Base-by-base conservation (phyloP, 2,113 vertebrate species). In the Monarcha castaneiventris region DNA sequence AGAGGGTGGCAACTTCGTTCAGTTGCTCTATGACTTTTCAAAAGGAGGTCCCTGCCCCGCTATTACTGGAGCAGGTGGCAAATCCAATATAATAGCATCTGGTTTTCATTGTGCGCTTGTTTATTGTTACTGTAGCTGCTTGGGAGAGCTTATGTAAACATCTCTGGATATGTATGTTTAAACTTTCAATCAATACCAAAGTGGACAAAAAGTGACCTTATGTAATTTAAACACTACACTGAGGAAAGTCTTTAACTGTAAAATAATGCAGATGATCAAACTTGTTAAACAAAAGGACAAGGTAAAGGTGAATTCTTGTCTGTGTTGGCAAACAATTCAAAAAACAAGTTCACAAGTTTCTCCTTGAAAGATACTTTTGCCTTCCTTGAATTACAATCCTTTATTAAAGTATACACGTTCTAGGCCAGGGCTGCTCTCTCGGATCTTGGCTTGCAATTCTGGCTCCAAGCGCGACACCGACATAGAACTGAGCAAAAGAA, bases 331-430 rank as follows among this genome's bases (percentile, higher is more conserved):
- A 44, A 32, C 52, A 83, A 90, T 46, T 78, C 21, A 87, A 93
- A 94, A 96, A 96, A 79, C 49, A 84, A 61, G 92, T 63, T 62
- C 74, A 54, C 55, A 67, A 63, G 84, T 43, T 82, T 27, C 29
- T 95, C 35, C 49, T 71, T n/a, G 23, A 67, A 43, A 71, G 51
- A 15, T 78, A 16, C 19, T 84, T 84, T 90, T 63, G 35, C 33
- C 71, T 66, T 75, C 63, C 43, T 77, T 46, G 32, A 75, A 59
- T 97, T 94, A 99, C 96, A 99, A 98, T 87, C 99, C 99, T 98
- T 99, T 99, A 98, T 99, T 99, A 96, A 99, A 99, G 97, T 99
- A 99, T 39, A 99, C 99, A 11, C 95, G 97, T 92, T 97, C 98
- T 94, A 99, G 93, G 44, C 98, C 98, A 10, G 98, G 99, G 84